Conservation (phyloP, 23 tunicate species). For the Halocynthia aurantium region DNA sequence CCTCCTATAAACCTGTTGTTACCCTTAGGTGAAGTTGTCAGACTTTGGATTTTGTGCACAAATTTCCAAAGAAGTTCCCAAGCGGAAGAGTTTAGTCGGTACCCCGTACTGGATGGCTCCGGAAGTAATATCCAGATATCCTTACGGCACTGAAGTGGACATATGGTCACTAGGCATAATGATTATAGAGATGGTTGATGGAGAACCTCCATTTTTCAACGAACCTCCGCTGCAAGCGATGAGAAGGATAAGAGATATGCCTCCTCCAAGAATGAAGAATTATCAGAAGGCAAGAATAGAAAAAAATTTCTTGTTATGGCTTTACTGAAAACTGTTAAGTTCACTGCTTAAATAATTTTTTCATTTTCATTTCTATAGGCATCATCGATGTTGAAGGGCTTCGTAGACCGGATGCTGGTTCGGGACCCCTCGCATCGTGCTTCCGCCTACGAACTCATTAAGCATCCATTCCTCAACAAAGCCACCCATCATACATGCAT, state of each 20-base stretch:
- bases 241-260: conserved; percentile 74
- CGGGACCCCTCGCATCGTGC: conserved; percentile 62
- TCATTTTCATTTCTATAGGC: conserved; percentile 34
- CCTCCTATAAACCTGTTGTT: neutral
- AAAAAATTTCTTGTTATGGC: neutral
- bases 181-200: conserved; percentile 98
- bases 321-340: neutral
- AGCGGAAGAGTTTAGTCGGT: conserved; percentile 95
- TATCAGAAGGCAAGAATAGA: conserved; percentile 49
- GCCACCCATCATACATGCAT: conserved; percentile 53
- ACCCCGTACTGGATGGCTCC: conserved; percentile 99
- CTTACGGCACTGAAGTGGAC: conserved; percentile 95
- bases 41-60: conserved; percentile 99
- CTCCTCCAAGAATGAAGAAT: conserved; percentile 69
- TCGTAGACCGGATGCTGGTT: conserved; percentile 69
- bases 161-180: conserved; percentile 99
- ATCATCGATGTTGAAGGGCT: conserved; percentile 68
- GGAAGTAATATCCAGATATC: conserved; percentile 85
- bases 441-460: conserved; percentile 65
- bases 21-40: conserved; percentile 70
- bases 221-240: conserved; percentile 94
- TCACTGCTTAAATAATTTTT: neutral
- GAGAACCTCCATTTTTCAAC: conserved; percentile 96
- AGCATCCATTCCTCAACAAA: conserved; percentile 86
- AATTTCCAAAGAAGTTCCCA: conserved; percentile 86